phyloP scores from a whole-genome alignment of 1,140 invertebrate genomes.

The Drosophila ananassae region DNA sequence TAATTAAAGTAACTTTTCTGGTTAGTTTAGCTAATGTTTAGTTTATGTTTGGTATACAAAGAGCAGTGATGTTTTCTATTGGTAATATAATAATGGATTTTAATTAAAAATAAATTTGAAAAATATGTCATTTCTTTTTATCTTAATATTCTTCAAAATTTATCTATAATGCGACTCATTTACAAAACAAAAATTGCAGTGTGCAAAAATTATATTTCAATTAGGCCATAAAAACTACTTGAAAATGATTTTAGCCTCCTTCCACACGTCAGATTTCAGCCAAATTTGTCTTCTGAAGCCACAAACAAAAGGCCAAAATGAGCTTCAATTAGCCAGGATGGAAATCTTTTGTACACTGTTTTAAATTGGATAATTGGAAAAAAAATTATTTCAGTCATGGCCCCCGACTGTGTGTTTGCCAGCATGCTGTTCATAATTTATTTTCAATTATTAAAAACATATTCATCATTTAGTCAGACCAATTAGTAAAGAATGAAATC shows the following conservation, averaged over 20 bases:
- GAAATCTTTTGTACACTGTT: slow-evolving; percentile 51
- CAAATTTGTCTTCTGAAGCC: slow-evolving; percentile 52
- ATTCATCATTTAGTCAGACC: slow-evolving; percentile 54
- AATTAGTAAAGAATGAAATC: slow-evolving; percentile 61
- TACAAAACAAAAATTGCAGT: slow-evolving; percentile 7
- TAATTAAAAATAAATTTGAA: too few species aligned
- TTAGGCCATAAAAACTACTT: slow-evolving; percentile 72
- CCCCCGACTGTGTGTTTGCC: slow-evolving; percentile 16
- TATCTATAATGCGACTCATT: background rate
- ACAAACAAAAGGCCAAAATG: slow-evolving; percentile 23
- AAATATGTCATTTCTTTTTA: too few species aligned
- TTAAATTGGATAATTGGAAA: slow-evolving; percentile 74
- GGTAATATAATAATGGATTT: too few species aligned
- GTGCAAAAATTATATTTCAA: slow-evolving; percentile 51
- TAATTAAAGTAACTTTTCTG: too few species aligned
- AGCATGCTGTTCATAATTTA: slow-evolving; percentile 27
- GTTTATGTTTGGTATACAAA: too few species aligned
- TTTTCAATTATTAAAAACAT: slow-evolving; percentile 59
- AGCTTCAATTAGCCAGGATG: slow-evolving; percentile 1
- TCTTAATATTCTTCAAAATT: too few species aligned
- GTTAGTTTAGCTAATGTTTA: too few species aligned
- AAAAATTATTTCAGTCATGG: slow-evolving; percentile 53
- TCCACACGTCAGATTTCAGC: slow-evolving; percentile 13
- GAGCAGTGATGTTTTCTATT: too few species aligned
- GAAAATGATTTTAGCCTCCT: slow-evolving; percentile 60